Base-by-base conservation (phyloP, 2,797 vertebrate species). In the Cyclopterus lumpus region DNA sequence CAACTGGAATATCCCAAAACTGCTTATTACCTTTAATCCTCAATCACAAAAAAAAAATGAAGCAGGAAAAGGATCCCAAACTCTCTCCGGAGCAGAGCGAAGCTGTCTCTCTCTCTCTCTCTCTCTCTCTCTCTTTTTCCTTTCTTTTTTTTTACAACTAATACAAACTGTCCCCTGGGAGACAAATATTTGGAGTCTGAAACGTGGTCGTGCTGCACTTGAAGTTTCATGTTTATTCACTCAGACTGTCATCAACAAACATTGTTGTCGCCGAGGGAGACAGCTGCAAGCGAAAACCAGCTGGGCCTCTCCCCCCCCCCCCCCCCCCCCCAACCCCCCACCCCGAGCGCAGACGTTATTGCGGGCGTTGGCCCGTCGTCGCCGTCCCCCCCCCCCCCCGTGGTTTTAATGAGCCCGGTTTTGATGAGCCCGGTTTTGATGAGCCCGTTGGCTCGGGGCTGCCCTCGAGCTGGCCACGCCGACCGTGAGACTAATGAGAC, bases 401-500 rank as follows among this genome's bases (percentile, higher is more conserved):
- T n/a, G n/a, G n/a, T n/a, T n/a, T n/a, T n/a, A n/a, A n/a, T n/a
- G n/a, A n/a, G n/a, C n/a, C n/a, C n/a, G n/a, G 16, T 75, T 73
- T 67, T 77, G 88, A 89, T 79, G 84, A 83, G 86, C 79, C 86
- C 22, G 82, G 16, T 75, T 73, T 67, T 77, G 88, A 89, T 79
- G 84, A 83, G 86, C 79, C 86, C 22, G 82, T 84, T 79, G 77
- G 83, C 42, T 80, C 79, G 49, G 49, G 84, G 77, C 73, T 55
- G 81, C 80, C 63, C 80, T 83, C 38, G 58, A 63, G 73, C 79
- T 87, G 88, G 86, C 82, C 68, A 4, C 30, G 2, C 24, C 30
- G 66, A 58, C 81, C 6, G 60, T 0, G 48, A 55, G 34, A 85
- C 79, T 88, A 89, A 89, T 87, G 76, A 89, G 86, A 87, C 83